Percentiles rank a stretch among this genome's conserved stretches.
Conservation (phyloP, 2,888 invertebrate genomes). For the Amphipoea oculea region DNA sequence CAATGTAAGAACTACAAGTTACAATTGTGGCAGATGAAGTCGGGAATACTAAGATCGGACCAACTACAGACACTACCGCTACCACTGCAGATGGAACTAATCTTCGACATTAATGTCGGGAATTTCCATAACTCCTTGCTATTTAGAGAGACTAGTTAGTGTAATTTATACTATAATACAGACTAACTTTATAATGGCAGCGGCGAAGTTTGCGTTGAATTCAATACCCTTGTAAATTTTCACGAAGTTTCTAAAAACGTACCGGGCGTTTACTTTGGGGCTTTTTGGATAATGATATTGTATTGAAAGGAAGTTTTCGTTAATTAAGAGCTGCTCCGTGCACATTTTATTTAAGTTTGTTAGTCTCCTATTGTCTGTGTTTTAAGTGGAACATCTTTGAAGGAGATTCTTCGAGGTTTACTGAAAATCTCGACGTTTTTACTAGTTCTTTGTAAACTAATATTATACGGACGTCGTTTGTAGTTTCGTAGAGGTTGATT, state of each 20-base stretch:
- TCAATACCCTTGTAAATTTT: constrained; percentile 51
- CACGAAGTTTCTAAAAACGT: constrained; percentile 49
- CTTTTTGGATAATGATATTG: constrained; percentile 56
- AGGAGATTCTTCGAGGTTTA: constrained; percentile 14
- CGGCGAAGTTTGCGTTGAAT: constrained; percentile 41
- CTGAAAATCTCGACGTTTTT: constrained; percentile 5
- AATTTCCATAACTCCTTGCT: constrained; percentile 84
- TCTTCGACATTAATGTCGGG: constrained; percentile 86
- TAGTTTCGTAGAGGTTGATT: constrained; percentile 46
- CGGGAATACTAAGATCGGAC: constrained; percentile 79
- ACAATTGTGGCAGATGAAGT: constrained; percentile 85
- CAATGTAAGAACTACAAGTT: constrained; percentile 83
- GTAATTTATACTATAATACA: constrained; percentile 31
- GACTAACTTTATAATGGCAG: constrained; percentile 40
- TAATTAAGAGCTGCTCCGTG: constrained; percentile 59
- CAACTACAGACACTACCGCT: constrained; percentile 81
- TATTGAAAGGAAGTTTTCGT: constrained; percentile 57
- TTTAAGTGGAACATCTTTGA: constrained; percentile 33
- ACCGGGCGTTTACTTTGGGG: constrained; percentile 50
- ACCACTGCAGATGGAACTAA: constrained; percentile 85
- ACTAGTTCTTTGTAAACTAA: constrained; percentile 25
- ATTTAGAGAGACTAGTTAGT: constrained; percentile 81
- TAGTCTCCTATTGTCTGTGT: constrained; percentile 48
- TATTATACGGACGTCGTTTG: constrained; percentile 31
- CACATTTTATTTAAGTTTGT: constrained; percentile 61